These are phyloP conservation scores for Odontothrips loti DNA, from an alignment of 2,888 invertebrate genomes.

Conservation along the genomic window DNA sequence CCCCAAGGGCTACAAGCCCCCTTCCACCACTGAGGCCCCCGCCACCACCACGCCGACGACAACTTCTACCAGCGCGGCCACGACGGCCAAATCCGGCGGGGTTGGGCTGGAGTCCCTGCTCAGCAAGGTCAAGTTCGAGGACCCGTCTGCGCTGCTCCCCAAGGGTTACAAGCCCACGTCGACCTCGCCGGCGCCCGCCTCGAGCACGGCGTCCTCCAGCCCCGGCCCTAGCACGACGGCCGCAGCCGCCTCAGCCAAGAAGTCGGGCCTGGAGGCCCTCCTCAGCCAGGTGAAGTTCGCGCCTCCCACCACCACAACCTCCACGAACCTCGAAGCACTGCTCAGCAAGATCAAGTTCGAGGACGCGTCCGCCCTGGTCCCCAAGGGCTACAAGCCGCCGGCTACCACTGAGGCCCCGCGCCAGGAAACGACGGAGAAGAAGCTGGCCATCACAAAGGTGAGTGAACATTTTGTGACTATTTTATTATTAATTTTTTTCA, in stretches of 20 bases:
- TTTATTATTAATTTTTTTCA: no score
- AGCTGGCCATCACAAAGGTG: conserved; percentile 6
- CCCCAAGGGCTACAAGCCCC: conserved; percentile 62
- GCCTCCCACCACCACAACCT: no score
- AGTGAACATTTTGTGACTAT: not conserved
- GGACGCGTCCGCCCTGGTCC: conserved; percentile 46
- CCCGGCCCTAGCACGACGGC: conserved; percentile 49
- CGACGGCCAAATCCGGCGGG: conserved; percentile 28
- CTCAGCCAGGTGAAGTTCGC: conserved; percentile 42
- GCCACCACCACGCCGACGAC: conserved; percentile 40
- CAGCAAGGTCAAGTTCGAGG: conserved; percentile 42
- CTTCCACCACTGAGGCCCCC: conserved; percentile 38
- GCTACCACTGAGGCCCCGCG: conserved; percentile 43
- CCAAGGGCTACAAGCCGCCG: conserved; percentile 47
- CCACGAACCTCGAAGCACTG: conserved; percentile 31
- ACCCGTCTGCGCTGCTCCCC: conserved; percentile 37
- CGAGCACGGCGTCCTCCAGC: conserved; percentile 59
- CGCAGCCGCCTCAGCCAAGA: conserved; percentile 29
- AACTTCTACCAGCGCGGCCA: conserved; percentile 16
- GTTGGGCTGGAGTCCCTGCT: conserved; percentile 39
- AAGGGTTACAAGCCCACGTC: conserved; percentile 39
- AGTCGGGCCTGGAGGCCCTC: conserved; percentile 29
- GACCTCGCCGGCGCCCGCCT: conserved; percentile 46
- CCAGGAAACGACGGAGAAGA: conserved; percentile 47
- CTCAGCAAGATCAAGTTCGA: conserved; percentile 42